Evolutionary conservation across 2,113 vertebrate species (phyloP).

Genomic region (Sinosuthora webbiana): DNA sequence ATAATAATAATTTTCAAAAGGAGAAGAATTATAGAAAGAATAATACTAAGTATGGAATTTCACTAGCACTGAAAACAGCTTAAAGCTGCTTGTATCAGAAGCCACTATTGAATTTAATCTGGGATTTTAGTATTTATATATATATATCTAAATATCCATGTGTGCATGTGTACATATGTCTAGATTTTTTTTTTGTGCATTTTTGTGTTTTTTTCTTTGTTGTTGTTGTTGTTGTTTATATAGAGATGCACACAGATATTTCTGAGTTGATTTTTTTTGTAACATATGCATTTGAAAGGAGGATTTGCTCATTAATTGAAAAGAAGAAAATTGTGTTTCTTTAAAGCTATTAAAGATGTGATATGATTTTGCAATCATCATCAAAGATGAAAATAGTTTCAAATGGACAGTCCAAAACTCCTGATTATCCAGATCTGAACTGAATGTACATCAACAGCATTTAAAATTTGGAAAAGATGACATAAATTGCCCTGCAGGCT

Average conservation of each 20-base stretch:
- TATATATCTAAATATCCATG: neutral
- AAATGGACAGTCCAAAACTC: neutral
- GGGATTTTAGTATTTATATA: neutral
- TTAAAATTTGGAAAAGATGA: neutral
- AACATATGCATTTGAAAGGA: fast-evolving
- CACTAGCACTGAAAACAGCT: neutral
- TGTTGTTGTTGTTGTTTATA: too few species aligned
- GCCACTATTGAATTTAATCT: neutral
- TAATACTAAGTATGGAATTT: neutral
- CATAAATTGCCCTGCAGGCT: neutral
- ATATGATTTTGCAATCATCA: neutral
- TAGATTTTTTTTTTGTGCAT: neutral
- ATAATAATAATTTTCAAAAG: neutral
- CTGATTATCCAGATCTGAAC: neutral
- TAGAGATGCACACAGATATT: neutral
- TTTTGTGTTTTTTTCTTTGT: neutral
- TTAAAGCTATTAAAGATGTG: neutral
- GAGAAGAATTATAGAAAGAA: neutral
- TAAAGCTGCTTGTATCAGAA: neutral
- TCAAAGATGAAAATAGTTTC: neutral
- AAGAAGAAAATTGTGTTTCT: neutral
- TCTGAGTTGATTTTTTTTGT: neutral
- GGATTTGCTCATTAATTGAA: neutral
- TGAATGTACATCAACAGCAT: neutral
- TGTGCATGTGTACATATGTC: neutral